Evolutionary conservation across 92 coral and sea anemone genomes (phyloP).

Genomic region (Palythoa caribaeorum): DNA sequence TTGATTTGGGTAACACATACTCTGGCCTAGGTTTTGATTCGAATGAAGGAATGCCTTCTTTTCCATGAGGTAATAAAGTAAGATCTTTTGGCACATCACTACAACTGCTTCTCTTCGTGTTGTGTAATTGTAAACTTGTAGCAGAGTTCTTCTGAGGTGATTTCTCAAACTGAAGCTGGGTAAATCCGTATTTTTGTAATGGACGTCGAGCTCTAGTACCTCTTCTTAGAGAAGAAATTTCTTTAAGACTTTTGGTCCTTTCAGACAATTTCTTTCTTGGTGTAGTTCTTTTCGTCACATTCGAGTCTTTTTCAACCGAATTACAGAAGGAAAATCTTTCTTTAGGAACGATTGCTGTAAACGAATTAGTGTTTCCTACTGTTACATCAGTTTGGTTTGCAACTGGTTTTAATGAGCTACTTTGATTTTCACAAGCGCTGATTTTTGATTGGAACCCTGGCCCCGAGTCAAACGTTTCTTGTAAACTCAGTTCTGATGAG

Average conservation of each 20-base stretch:
- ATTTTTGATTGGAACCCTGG: background rate
- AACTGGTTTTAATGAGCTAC: background rate
- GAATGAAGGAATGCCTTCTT: background rate
- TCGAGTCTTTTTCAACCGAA: background rate
- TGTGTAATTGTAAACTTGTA: background rate
- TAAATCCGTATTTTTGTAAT: conserved; percentile 31
- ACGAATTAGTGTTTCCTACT: background rate
- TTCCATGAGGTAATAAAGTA: background rate
- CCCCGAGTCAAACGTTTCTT: background rate
- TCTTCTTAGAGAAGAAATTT: conserved; percentile 16
- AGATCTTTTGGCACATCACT: background rate
- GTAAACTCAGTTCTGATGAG: background rate
- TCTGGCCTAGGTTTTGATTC: background rate
- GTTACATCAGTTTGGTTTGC: background rate
- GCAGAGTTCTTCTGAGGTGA: background rate
- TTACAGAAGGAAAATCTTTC: background rate
- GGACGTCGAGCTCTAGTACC: conserved; percentile 26
- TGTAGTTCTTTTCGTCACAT: background rate
- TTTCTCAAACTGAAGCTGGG: conserved; percentile 27
- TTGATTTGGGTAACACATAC: background rate
- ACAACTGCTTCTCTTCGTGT: background rate
- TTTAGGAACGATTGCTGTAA: background rate
- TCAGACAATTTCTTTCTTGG: background rate
- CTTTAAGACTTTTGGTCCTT: background rate
- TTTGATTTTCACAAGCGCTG: background rate